Conservation (phyloP, 1,140 invertebrate species). For the Bombus haemorrhoidalis region DNA sequence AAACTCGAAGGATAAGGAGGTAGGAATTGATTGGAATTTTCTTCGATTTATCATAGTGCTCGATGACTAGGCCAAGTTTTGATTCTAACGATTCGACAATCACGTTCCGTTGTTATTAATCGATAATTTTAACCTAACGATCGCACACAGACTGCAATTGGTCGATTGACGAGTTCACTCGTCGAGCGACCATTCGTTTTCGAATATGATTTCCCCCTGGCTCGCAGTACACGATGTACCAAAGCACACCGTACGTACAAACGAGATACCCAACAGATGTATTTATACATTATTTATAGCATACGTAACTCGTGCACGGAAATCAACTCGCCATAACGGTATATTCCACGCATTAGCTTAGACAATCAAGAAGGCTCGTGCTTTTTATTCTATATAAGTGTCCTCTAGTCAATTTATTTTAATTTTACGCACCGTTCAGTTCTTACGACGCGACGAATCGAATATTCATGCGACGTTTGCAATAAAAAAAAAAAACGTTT, state of each 20-base stretch:
- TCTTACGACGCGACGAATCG: neutral
- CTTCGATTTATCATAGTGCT: neutral
- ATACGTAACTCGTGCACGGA: slow-evolving; percentile 27
- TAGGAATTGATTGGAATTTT: slow-evolving; percentile 17
- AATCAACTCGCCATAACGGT: slow-evolving; percentile 21
- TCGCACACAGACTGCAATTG: neutral
- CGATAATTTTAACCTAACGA: neutral
- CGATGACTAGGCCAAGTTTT: neutral
- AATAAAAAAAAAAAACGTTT: neutral
- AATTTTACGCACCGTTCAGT: slow-evolving; percentile 14
- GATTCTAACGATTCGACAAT: slow-evolving; percentile 11
- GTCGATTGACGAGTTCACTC: slow-evolving; percentile 11
- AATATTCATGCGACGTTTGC: neutral
- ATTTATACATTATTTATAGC: slow-evolving; percentile 54
- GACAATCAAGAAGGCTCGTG: slow-evolving; percentile 76
- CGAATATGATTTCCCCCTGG: slow-evolving; percentile 11
- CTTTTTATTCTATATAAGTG: slow-evolving; percentile 65
- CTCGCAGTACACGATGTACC: slow-evolving; percentile 46
- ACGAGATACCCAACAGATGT: slow-evolving; percentile 39
- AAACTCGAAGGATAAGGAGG: neutral
- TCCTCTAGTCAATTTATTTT: slow-evolving; percentile 64
- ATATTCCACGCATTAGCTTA: slow-evolving; percentile 50
- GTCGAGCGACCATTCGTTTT: neutral
- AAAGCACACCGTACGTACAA: slow-evolving; percentile 62
- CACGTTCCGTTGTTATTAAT: slow-evolving; percentile 4